These are phyloP conservation scores for Zaprionus lachaisei DNA, from an alignment of 1,140 invertebrate genomes.

Conservation along the genomic window DNA sequence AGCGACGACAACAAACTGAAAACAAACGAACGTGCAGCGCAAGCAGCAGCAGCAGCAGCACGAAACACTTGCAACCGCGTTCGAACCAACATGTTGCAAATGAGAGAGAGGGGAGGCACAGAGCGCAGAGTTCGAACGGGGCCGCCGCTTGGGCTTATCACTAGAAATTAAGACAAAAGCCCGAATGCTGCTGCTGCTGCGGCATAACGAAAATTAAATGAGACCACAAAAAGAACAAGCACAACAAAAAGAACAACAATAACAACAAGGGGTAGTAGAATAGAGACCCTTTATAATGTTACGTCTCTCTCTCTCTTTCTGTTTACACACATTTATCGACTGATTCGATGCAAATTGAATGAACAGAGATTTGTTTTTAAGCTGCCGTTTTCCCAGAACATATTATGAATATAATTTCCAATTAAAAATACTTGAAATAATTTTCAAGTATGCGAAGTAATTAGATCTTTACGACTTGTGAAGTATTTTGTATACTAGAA, in stretches of 20 bases:
- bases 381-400: neutral
- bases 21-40: constrained; percentile 25
- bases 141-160: constrained; percentile 58
- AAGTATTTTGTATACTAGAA: neutral
- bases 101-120: constrained; percentile 8
- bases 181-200: constrained; percentile 25
- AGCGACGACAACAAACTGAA: constrained; percentile 74
- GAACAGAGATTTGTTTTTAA: constrained; percentile 32
- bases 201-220: constrained; percentile 56
- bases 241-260: constrained; percentile 1
- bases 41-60: neutral
- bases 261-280: neutral
- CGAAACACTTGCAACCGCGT: constrained; percentile 43
- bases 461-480: neutral
- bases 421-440: constrained; percentile 17
- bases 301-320: neutral
- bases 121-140: constrained; percentile 7
- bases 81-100: constrained; percentile 23
- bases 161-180: constrained; percentile 73
- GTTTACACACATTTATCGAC: neutral
- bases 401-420: constrained; percentile 11
- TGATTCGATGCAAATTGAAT: constrained; percentile 23
- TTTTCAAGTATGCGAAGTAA: neutral
- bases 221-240: constrained; percentile 52
- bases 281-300: neutral